A percentile compares a stretch with the other conserved stretches of the same genome.
These are phyloP conservation scores for Manacus vitellinus DNA, from an alignment of 2,113 vertebrate species.

Conservation along the genomic window DNA sequence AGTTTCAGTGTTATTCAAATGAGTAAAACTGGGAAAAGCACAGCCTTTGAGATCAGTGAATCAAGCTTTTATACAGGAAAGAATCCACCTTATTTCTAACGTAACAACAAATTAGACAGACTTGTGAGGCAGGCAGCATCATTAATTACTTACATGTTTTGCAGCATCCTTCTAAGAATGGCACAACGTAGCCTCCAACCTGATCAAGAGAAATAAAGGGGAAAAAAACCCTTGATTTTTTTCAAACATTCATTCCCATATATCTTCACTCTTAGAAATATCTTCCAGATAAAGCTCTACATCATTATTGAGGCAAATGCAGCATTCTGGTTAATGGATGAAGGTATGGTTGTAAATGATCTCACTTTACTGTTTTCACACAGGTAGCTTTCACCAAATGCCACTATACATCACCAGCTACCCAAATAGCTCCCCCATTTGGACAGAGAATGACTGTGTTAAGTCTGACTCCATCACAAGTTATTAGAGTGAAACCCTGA, in stretches of 20 bases:
- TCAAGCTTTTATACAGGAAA: not conserved
- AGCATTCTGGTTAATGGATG: not conserved
- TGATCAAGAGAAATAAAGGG: slow-evolving; percentile 54
- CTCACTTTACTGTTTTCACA: not conserved
- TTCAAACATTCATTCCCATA: not conserved
- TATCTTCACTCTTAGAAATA: not conserved
- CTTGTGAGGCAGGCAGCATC: not conserved
- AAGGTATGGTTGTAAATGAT: not conserved
- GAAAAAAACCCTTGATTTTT: not conserved
- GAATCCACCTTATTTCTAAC: not conserved
- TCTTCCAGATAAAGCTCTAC: not conserved
- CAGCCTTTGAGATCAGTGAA: not conserved
- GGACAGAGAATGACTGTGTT: not conserved
- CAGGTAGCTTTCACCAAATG: not conserved
- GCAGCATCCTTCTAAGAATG: slow-evolving; percentile 96
- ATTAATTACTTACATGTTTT: slow-evolving; percentile 90
- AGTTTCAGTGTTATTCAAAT: not conserved
- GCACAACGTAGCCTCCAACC: slow-evolving; percentile 91
- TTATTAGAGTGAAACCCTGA: not conserved
- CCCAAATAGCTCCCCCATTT: not conserved
- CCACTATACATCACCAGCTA: not conserved
- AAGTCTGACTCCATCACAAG: not conserved
- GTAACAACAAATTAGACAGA: not conserved
- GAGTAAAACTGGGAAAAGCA: not conserved
- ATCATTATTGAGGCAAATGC: not conserved